Evolutionary conservation across 2,113 vertebrate species (phyloP).

Genomic region (Eulemur rufifrons): DNA sequence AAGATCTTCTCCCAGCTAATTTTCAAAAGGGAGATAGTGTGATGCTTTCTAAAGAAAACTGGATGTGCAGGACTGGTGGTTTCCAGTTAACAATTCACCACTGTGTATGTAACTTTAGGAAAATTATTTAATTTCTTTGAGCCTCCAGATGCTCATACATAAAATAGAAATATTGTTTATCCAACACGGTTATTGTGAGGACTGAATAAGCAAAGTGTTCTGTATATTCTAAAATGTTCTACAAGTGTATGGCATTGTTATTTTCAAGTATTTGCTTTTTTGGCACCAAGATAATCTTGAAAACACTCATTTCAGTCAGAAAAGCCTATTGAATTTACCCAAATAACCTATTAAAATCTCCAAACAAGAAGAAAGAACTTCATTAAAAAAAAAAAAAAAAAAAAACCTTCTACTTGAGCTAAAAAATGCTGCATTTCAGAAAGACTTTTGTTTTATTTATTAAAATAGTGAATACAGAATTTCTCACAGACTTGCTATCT

Average conservation of each 20-base stretch:
- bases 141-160: not conserved
- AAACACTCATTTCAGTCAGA: slow-evolving; percentile 1
- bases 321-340: not conserved
- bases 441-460: not conserved
- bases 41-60: not conserved
- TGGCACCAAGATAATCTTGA: not conserved
- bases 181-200: not conserved
- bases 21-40: not conserved
- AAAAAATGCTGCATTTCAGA: slow-evolving; percentile 37
- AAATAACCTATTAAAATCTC: not conserved
- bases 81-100: not conserved
- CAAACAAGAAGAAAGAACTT: not conserved
- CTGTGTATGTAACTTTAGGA: not conserved
- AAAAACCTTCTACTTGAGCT: not conserved
- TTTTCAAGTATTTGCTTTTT: not conserved
- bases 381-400: not conserved
- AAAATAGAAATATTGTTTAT: not conserved
- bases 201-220: not conserved
- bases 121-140: slow-evolving; percentile 5
- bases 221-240: not conserved
- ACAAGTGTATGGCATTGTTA: not conserved
- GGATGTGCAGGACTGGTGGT: not conserved
- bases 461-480: not conserved
- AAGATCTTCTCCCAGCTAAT: not conserved
- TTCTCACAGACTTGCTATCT: not conserved